Evolutionary conservation across 1,140 invertebrate genomes (phyloP), one percentile per base, ranked within the genome.

Genomic region (Leptopilina clavipes): DNA sequence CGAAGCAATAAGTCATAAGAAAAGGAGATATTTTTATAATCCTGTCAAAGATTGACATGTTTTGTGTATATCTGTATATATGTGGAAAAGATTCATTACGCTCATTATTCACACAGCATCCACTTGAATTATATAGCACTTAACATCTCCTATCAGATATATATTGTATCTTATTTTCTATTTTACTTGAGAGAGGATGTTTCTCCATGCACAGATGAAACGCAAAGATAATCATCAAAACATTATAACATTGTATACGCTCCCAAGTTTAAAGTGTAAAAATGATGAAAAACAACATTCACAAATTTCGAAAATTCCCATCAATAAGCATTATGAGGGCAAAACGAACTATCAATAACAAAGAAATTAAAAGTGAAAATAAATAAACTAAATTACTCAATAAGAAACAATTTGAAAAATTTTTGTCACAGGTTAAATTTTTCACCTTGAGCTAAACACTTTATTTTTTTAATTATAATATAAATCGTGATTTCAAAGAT

Each of bases 121-220:
- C 8, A 52, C 25, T 5, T 25, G 19, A 65, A 65, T 37, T 65
- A 31, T 65, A 31, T 31, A 31, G 22, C 19, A 31, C 25, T 65
- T 65, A 65, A 65, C 22, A 65, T 31, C 14, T 65, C 3, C n/a
- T 65, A 65, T 65, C 56, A 14, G 19, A 65, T 25, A 65, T 14
- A n/a, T 5, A 31, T 65, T 65, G 56, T 31, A 65, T 65, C 56
- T 65, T n/a, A n/a, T 22, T 65, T 65, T n/a, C n/a, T n/a, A n/a
- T n/a, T n/a, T n/a, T n/a, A n/a, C n/a, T n/a, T n/a, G n/a, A n/a
- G 31, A 31, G 37, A 40, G 37, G 22, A 65, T 31, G 56, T 65
- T 65, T 65, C 22, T 31, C 14, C 25, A 19, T 65, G 12, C 14
- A 14, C 12, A 65, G 56, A 65, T 65, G 22, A 31, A 65, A 19